These are phyloP conservation scores for Bruchidius siliquastri DNA, from an alignment of 2,888 invertebrate species.

Conservation along the genomic window DNA sequence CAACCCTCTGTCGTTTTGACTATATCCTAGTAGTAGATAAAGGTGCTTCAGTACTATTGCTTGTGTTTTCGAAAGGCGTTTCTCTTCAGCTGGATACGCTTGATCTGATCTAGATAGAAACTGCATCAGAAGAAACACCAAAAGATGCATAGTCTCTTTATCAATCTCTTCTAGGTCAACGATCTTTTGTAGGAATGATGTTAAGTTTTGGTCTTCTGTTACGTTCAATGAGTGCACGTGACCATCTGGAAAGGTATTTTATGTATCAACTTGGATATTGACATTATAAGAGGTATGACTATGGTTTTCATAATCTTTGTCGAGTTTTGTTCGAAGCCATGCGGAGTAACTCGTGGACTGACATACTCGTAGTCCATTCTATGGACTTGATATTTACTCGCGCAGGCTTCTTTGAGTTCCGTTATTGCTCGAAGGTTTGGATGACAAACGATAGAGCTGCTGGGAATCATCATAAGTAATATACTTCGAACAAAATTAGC, in stretches of 20 bases:
- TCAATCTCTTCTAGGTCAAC: slow-evolving; percentile 94
- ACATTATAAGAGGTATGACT: too few relatives aligned
- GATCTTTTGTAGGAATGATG: slow-evolving; percentile 76
- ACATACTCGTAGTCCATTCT: too few relatives aligned
- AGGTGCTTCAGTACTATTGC: slow-evolving; percentile 86
- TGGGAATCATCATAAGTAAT: too few relatives aligned
- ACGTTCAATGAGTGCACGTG: slow-evolving; percentile 80
- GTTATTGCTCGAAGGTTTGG: too few relatives aligned
- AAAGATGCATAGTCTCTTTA: slow-evolving; percentile 88
- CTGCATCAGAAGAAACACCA: slow-evolving; percentile 95
- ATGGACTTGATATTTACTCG: too few relatives aligned
- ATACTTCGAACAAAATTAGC: too few relatives aligned
- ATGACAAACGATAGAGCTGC: too few relatives aligned
- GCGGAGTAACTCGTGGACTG: too few relatives aligned
- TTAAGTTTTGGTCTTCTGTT: slow-evolving; percentile 73
- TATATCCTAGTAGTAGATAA: slow-evolving; percentile 89
- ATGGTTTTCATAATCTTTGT: too few relatives aligned
- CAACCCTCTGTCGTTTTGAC: slow-evolving; percentile 84
- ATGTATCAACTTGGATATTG: slow-evolving; percentile 54
- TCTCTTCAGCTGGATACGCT: slow-evolving; percentile 85
- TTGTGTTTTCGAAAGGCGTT: slow-evolving; percentile 71
- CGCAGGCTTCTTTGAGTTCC: too few relatives aligned
- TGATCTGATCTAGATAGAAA: slow-evolving; percentile 81
- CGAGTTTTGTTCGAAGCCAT: too few relatives aligned
- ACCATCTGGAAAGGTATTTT: slow-evolving; percentile 60